Percentiles rank a stretch among this genome's conserved stretches.
phyloP scores from a whole-genome alignment of 2,888 invertebrate genomes.

The Corbicula japonica region DNA sequence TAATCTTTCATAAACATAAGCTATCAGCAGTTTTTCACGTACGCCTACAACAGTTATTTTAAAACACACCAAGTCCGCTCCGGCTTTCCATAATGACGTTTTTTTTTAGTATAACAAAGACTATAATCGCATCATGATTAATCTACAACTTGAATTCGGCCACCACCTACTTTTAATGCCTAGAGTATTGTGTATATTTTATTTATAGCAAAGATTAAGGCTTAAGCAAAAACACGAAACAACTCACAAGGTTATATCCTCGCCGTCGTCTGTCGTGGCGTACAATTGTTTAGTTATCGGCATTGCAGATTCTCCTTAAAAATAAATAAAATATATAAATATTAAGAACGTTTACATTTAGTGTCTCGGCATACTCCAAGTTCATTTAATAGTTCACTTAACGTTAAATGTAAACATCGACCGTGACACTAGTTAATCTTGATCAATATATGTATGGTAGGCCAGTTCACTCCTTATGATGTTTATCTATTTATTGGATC shows the following conservation, averaged over 20 bases:
- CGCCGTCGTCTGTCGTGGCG: constrained; percentile 65
- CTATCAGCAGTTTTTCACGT: background rate
- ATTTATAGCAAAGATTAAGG: background rate
- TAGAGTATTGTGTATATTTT: background rate
- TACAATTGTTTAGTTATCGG: constrained; percentile 58
- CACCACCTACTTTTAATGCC: background rate
- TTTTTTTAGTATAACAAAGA: background rate
- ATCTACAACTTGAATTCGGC: background rate
- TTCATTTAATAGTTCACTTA: background rate
- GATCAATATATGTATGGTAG: too few relatives aligned
- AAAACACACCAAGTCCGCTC: too few relatives aligned
- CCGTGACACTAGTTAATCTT: too few relatives aligned
- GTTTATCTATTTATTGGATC: too few relatives aligned
- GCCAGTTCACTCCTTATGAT: too few relatives aligned
- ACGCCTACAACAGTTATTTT: background rate
- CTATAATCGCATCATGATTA: background rate
- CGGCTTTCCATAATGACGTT: too few relatives aligned
- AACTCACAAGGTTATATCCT: constrained; percentile 62
- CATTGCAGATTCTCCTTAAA: constrained; percentile 21
- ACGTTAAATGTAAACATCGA: background rate
- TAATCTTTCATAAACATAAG: background rate
- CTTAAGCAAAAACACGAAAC: background rate
- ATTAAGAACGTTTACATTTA: background rate
- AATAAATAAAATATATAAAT: background rate
- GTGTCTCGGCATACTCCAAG: background rate